These are phyloP conservation scores for Cydia pomonella DNA, from an alignment of 1,140 invertebrate genomes.

Conservation along the genomic window DNA sequence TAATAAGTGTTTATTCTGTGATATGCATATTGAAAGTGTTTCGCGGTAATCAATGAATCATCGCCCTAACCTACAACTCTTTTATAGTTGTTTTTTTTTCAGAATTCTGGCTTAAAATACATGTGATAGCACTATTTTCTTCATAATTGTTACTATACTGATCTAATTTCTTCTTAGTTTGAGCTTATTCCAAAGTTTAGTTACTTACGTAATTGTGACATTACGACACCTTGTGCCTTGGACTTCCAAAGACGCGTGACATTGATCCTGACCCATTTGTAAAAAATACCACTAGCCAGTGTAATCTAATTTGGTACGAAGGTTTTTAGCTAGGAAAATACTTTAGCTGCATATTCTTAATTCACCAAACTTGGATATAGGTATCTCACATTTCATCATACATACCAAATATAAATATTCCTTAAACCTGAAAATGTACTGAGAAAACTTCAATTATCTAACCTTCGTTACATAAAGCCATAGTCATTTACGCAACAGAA, in stretches of 20 bases:
- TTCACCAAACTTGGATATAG: neutral
- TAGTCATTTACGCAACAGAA: slow-evolving; percentile 3
- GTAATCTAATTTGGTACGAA: neutral
- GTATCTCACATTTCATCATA: neutral
- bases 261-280: slow-evolving; percentile 72
- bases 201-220: slow-evolving; percentile 72
- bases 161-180: neutral
- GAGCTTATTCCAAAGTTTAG: neutral
- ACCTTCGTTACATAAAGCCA: slow-evolving; percentile 31
- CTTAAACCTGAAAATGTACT: neutral
- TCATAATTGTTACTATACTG: neutral
- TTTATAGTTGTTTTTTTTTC: neutral
- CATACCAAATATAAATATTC: neutral
- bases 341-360: neutral
- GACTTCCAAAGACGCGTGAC: slow-evolving; percentile 58
- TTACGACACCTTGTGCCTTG: slow-evolving; percentile 61
- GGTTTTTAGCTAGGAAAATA: neutral
- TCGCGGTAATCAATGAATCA: slow-evolving; percentile 8
- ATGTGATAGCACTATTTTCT: neutral
- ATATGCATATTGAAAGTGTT: neutral
- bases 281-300: slow-evolving; percentile 3
- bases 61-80: slow-evolving; percentile 3
- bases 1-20: neutral
- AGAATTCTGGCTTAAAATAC: neutral
- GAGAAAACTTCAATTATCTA: slow-evolving; percentile 6